phyloP scores from a whole-genome alignment of 2,113 vertebrate genomes.

The Campylorhamphus procurvoides region DNA sequence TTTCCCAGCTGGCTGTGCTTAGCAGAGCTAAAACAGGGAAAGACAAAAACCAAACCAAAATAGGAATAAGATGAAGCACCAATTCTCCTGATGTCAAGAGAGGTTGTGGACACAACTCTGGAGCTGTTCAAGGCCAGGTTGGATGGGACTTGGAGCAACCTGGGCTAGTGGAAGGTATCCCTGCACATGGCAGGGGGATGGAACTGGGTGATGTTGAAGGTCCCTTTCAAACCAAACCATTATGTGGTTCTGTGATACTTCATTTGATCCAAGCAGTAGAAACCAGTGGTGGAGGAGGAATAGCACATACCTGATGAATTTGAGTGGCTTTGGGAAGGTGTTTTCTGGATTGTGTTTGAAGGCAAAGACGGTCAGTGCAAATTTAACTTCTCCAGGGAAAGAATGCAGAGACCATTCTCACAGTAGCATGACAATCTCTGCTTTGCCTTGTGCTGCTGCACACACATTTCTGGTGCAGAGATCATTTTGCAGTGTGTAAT shows the following conservation, averaged over 20 bases:
- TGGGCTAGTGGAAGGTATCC: neutral
- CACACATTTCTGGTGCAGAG: neutral
- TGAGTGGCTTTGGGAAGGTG: neutral
- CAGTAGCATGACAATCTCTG: neutral
- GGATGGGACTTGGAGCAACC: neutral
- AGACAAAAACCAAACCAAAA: neutral
- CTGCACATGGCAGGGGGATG: neutral
- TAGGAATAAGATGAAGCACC: neutral
- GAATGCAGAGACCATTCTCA: fast-evolving
- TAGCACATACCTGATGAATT: neutral
- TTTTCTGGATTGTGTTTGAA: neutral
- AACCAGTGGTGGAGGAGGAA: neutral
- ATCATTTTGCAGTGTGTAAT: neutral
- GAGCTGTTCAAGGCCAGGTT: neutral
- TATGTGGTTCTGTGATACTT: neutral
- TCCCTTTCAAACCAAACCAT: neutral
- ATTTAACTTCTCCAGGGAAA: neutral
- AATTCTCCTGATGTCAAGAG: neutral
- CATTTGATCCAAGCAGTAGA: neutral
- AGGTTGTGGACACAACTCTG: neutral
- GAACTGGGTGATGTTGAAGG: neutral
- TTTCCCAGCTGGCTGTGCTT: neutral
- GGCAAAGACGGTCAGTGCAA: neutral
- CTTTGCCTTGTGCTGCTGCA: neutral
- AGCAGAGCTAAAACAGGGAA: neutral